Percentiles rank a stretch among this genome's conserved stretches.
phyloP scores from a whole-genome alignment of 1,140 invertebrate species.

The Aporrectodea caliginosa region DNA sequence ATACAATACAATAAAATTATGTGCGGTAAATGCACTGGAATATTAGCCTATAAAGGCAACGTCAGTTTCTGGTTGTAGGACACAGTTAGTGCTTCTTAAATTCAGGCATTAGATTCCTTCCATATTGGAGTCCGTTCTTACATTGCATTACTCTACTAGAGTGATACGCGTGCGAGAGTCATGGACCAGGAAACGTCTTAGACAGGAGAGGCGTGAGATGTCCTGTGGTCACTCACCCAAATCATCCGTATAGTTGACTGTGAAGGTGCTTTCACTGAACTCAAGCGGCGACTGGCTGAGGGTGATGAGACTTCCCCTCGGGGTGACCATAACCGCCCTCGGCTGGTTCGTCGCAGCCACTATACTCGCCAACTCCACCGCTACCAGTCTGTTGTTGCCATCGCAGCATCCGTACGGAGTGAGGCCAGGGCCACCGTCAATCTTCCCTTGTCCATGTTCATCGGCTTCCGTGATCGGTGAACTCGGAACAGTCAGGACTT shows the following conservation, averaged over 20 bases:
- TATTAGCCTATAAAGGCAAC: no score
- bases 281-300: constrained; percentile 12
- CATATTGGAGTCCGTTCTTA: no score
- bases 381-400: neutral
- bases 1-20: no score
- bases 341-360: neutral
- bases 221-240: neutral
- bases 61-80: no score
- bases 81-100: no score
- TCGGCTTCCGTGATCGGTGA: neutral
- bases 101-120: no score
- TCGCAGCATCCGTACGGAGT: neutral
- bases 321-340: constrained; percentile 19
- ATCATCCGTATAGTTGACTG: constrained; percentile 8
- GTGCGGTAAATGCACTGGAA: no score
- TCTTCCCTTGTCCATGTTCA: neutral
- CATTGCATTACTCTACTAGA: no score
- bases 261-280: constrained; percentile 12
- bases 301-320: constrained; percentile 4
- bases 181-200: no score
- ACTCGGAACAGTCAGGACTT: neutral
- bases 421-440: neutral
- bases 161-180: no score
- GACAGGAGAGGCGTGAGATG: no score
- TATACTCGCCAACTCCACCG: neutral